phyloP scores from a whole-genome alignment of 1,140 invertebrate genomes.

The Drosophila repleta region DNA sequence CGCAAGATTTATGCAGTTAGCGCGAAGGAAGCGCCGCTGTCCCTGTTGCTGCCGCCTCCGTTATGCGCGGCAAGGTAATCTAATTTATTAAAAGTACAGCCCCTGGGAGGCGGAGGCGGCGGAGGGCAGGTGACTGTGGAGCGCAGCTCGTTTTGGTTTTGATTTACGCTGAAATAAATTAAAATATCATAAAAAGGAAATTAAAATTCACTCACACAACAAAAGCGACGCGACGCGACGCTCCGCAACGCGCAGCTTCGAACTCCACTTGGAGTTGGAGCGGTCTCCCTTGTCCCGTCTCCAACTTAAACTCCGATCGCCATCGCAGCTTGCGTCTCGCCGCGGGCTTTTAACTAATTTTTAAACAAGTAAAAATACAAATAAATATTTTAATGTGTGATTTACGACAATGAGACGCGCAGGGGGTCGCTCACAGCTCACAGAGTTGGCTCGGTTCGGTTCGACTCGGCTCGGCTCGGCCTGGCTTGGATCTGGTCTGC shows the following conservation, averaged over 20 bases:
- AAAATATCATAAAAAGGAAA: conserved; percentile 84
- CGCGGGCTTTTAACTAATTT: conserved; percentile 82
- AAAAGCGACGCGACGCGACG: conserved; percentile 53
- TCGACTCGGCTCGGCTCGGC: conserved; percentile 8
- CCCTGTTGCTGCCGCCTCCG: conserved; percentile 12
- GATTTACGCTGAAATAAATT: conserved; percentile 84
- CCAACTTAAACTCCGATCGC: background rate
- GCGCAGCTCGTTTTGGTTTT: conserved; percentile 74
- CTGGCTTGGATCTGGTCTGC: conserved; percentile 6
- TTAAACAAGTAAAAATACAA: conserved; percentile 84
- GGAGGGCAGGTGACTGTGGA: conserved; percentile 25
- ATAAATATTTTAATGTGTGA: conserved; percentile 84
- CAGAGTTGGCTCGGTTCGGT: conserved; percentile 10
- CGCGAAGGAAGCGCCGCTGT: conserved; percentile 69
- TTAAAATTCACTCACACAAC: conserved; percentile 83
- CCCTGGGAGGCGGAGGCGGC: conserved; percentile 26
- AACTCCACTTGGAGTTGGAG: conserved; percentile 5
- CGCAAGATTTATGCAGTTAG: conserved; percentile 77
- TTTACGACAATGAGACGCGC: conserved; percentile 83
- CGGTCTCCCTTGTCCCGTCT: background rate
- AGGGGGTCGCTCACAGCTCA: conserved; percentile 63
- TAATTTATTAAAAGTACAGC: conserved; percentile 82
- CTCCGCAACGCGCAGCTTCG: conserved; percentile 14
- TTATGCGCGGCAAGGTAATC: conserved; percentile 61
- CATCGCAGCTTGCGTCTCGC: conserved; percentile 15